These are phyloP conservation scores for Diarsia rubi DNA, from an alignment of 2,888 invertebrate genomes.

Conservation along the genomic window DNA sequence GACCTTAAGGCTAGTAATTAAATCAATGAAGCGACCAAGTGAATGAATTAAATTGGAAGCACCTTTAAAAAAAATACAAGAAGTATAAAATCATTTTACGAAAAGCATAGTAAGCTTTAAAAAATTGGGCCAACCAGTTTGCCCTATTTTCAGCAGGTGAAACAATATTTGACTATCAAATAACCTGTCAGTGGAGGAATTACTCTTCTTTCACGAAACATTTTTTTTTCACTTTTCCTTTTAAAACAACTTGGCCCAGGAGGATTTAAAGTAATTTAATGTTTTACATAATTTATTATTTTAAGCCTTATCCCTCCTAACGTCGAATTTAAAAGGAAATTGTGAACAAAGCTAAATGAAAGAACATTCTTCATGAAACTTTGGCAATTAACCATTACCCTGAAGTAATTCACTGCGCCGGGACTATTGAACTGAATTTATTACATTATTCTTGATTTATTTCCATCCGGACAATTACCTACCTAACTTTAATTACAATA, in stretches of 20 bases:
- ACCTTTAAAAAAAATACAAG: neutral
- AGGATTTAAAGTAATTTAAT: constrained; percentile 39
- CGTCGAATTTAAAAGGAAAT: constrained; percentile 35
- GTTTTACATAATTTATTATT: constrained; percentile 28
- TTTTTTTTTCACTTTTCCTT: constrained; percentile 16
- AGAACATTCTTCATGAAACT: constrained; percentile 41
- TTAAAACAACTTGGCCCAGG: constrained; percentile 37
- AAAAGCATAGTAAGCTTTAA: neutral
- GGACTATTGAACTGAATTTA: constrained; percentile 36
- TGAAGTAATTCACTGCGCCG: constrained; percentile 43
- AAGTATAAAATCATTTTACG: neutral
- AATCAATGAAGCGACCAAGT: neutral
- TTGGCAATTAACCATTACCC: constrained; percentile 51
- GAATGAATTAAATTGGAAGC: neutral
- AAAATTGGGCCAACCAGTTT: neutral
- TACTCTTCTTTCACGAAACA: constrained; percentile 11
- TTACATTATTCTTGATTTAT: constrained; percentile 40
- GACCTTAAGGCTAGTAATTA: neutral
- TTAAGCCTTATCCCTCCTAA: constrained; percentile 6
- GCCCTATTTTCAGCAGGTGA: neutral
- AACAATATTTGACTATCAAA: constrained; percentile 39
- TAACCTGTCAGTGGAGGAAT: neutral
- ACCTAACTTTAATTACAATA: constrained; percentile 1
- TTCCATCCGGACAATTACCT: constrained; percentile 18
- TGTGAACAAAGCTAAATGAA: constrained; percentile 39